Base-by-base conservation (phyloP, 2,888 invertebrate genomes). In the Drosophila picticornis region DNA sequence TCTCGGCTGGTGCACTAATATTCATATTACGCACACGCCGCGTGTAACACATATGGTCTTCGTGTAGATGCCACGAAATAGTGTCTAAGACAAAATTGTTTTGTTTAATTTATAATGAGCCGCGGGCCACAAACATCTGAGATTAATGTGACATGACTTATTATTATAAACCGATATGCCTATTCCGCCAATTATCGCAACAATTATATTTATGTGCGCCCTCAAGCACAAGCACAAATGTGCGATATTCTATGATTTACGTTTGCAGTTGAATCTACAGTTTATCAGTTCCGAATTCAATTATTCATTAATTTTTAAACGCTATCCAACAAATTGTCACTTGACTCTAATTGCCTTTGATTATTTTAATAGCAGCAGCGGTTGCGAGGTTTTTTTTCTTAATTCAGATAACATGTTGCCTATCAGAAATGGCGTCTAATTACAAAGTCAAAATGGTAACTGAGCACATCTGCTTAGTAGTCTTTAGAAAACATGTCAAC, bases 81-180 rank as follows among this genome's bases (percentile, higher is more conserved):
- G 43, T 63, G 53, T 63, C 60, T 51, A 31, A 43, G 29, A 46
- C 70, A 63, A 46, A 46, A 65, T 50, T 60, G 48, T 36, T 43
- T 51, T 53, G 68, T 1, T n/a, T 81, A 71, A 84, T 89, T 84
- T 84, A 84, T 87, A 64, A 79, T 67, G 75, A 68, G 84, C 82
- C 80, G 48, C 31, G 7, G 65, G 88, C 48, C 11, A 36, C 4
- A 7, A 46, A 7, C 46, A 60, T 56, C 57, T 50, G 50, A 51
- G 50, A 51, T 56, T 56, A 69, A 53, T 65, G 60, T 79, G 60
- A 72, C 75, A 84, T 71, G 67, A 69, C 71, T 70, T 73, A 81
- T 71, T 72, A 64, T 70, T 73, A 81, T 71, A 70, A 64, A 51
- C 48, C 46, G 58, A 72, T 71, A 81, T 69, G 74, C 81, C 74